Conservation (phyloP, 2,888 invertebrate species). For the Drosophila testacea region DNA sequence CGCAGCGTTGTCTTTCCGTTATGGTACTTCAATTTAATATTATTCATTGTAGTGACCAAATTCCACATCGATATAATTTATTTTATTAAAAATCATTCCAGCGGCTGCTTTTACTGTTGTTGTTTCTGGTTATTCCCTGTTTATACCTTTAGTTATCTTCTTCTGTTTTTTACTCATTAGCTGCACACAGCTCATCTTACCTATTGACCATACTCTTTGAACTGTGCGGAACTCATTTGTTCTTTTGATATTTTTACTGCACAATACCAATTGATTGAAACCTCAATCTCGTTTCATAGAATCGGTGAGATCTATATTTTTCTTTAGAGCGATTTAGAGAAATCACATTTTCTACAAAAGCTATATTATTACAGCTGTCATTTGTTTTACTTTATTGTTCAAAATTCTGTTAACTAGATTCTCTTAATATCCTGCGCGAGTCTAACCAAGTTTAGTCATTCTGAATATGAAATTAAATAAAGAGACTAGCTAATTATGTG, state of each 20-base stretch:
- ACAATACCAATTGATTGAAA: not conserved
- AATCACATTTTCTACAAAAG: no score
- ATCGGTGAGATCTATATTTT: no score
- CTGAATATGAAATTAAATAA: no score
- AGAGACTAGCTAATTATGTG: no score
- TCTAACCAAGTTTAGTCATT: no score
- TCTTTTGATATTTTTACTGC: no score
- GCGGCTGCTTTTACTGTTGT: slow-evolving; percentile 4
- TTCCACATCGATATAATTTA: slow-evolving; percentile 21
- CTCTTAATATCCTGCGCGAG: no score
- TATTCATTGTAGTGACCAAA: slow-evolving; percentile 47
- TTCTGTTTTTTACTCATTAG: slow-evolving; percentile 2
- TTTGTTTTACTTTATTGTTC: no score
- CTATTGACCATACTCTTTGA: slow-evolving; percentile 51
- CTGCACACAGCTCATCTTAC: slow-evolving; percentile 7
- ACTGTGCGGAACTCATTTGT: not conserved
- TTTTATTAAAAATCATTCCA: slow-evolving; percentile 43
- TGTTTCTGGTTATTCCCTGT: not conserved
- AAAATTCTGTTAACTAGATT: no score
- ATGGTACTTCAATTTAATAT: slow-evolving; percentile 43
- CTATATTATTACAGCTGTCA: no score
- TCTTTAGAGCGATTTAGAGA: no score
- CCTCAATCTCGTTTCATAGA: slow-evolving; percentile 10
- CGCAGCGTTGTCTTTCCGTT: slow-evolving; percentile 37
- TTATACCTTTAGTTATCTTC: slow-evolving; percentile 19